Evolutionary conservation across 1,140 invertebrate genomes (phyloP).

Genomic region (Ips typographus): DNA sequence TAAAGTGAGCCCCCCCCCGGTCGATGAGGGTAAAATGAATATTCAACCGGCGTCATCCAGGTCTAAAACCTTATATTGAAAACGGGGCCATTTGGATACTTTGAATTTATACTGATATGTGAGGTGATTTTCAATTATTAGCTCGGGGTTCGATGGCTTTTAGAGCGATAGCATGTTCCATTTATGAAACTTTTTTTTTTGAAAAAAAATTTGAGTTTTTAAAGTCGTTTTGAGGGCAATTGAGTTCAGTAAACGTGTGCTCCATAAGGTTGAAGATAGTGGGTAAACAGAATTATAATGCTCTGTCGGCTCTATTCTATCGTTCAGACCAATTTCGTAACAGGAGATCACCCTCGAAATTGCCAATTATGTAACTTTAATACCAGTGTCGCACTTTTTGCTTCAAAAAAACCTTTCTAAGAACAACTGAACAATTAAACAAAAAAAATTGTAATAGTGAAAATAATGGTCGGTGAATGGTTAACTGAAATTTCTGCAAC

Average conservation of each 20-base stretch:
- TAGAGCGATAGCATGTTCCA: background rate
- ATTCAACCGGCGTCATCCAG: conserved; percentile 20
- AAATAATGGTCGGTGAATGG: too few relatives aligned
- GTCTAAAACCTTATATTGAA: conserved; percentile 18
- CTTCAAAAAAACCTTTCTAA: too few relatives aligned
- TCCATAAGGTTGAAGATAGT: conserved; percentile 10
- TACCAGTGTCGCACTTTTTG: too few relatives aligned
- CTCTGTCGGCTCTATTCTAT: conserved; percentile 8
- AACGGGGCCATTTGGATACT: conserved; percentile 13
- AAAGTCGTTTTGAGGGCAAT: background rate
- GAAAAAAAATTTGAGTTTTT: background rate
- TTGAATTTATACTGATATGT: conserved; percentile 15
- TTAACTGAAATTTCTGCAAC: too few relatives aligned
- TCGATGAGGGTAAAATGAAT: conserved; percentile 18
- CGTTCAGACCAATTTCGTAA: conserved; percentile 17
- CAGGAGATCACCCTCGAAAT: conserved; percentile 23
- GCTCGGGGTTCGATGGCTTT: conserved; percentile 14
- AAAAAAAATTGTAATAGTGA: too few relatives aligned
- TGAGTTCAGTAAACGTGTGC: conserved; percentile 4
- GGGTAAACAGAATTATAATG: conserved; percentile 22
- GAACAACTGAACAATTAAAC: too few relatives aligned
- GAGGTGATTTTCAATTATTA: conserved; percentile 17
- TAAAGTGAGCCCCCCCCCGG: background rate
- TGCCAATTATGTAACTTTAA: conserved; percentile 20
- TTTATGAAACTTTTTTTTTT: background rate